phyloP scores from a whole-genome alignment of 2,888 invertebrate genomes.

The Caenorhabditis uteleia region DNA sequence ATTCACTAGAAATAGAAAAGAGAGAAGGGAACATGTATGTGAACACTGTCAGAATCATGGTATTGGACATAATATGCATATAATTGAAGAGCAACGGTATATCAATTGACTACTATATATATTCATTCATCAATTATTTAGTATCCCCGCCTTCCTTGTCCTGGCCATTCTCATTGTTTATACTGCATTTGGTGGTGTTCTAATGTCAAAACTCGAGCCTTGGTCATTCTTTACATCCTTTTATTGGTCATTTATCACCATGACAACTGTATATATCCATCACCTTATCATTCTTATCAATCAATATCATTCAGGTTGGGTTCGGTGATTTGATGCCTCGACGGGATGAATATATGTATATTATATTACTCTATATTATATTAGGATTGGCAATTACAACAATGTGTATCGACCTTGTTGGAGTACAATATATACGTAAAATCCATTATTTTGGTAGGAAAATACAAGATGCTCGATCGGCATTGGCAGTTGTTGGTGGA shows the following conservation, averaged over 20 bases:
- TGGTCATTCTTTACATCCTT: slow-evolving; percentile 70
- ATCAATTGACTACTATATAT: not conserved
- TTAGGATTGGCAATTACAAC: slow-evolving; percentile 69
- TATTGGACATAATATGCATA: slow-evolving; percentile 60
- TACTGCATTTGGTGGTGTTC: slow-evolving; percentile 69
- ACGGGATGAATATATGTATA: slow-evolving; percentile 67
- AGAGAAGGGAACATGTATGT: slow-evolving; percentile 63
- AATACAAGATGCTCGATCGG: slow-evolving; percentile 68
- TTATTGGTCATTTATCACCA: slow-evolving; percentile 70
- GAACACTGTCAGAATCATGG: slow-evolving; percentile 64
- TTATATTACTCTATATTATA: slow-evolving; percentile 69
- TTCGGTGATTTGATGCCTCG: slow-evolving; percentile 69
- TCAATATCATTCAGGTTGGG: slow-evolving; percentile 59
- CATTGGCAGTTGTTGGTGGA: slow-evolving; percentile 69
- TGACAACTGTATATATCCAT: slow-evolving; percentile 66
- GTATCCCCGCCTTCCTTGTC: slow-evolving; percentile 68
- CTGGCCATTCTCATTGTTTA: slow-evolving; percentile 68
- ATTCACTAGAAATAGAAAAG: slow-evolving; percentile 31
- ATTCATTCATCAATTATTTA: slow-evolving; percentile 20
- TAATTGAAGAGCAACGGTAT: slow-evolving; percentile 64
- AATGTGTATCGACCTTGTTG: slow-evolving; percentile 70
- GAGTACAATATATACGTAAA: slow-evolving; percentile 69
- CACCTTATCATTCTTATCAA: no score
- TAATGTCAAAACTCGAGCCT: slow-evolving; percentile 67
- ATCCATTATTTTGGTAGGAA: slow-evolving; percentile 70